Conservation (phyloP, 2,113 vertebrate genomes). For the Helogale parvula region DNA sequence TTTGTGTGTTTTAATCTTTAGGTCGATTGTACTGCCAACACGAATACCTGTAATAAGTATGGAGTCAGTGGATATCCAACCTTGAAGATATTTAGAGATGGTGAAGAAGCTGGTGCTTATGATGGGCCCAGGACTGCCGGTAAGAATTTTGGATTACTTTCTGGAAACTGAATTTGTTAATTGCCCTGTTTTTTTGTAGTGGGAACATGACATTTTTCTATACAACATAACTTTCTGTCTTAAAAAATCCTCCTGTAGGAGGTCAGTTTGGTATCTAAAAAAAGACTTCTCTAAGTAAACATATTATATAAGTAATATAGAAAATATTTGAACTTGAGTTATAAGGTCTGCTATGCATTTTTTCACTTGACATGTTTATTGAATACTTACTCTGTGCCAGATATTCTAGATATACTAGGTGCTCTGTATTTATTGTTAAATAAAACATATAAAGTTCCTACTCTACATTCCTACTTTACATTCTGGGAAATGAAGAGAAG, state of each 20-base stretch:
- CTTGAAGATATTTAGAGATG: conserved; percentile 96
- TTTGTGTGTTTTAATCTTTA: conserved; percentile 72
- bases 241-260: not conserved
- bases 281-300: not conserved
- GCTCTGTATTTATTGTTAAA: not conserved
- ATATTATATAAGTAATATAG: conserved; percentile 3
- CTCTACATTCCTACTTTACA: not conserved
- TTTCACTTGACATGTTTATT: conserved; percentile 4
- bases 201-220: conserved; percentile 46
- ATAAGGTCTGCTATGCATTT: not conserved
- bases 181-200: not conserved
- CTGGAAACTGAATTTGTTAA: conserved; percentile 11
- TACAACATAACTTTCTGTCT: not conserved
- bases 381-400: not conserved
- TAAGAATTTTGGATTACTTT: conserved; percentile 73
- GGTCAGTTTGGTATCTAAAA: not conserved
- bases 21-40: conserved; percentile 97
- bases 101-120: conserved; percentile 95
- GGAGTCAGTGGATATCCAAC: conserved; percentile 98
- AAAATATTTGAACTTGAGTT: conserved; percentile 42
- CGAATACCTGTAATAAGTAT: conserved; percentile 95
- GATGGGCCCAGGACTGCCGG: conserved; percentile 96
- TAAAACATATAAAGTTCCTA: not conserved
- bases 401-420: not conserved
- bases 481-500: not conserved